Percentiles rank a stretch among this genome's conserved stretches.
Conservation (phyloP, 1,140 invertebrate genomes). For the Delia radicum region DNA sequence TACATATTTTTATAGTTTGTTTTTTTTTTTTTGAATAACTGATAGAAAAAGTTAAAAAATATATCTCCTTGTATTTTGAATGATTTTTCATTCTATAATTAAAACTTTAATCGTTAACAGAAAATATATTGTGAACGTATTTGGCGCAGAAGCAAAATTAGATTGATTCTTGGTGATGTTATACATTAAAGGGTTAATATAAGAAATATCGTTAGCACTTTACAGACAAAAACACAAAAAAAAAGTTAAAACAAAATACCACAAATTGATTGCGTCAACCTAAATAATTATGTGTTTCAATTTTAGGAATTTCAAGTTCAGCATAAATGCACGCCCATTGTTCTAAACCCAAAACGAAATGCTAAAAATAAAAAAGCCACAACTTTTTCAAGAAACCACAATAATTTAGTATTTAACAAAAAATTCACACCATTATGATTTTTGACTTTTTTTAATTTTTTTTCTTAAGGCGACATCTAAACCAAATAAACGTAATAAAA, state of each 20-base stretch:
- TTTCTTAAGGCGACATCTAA: background rate
- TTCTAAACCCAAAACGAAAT: background rate
- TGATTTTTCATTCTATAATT: no score
- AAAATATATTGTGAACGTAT: no score
- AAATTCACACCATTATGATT: background rate
- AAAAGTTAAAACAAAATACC: background rate
- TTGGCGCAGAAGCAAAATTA: no score
- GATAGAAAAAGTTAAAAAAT: no score
- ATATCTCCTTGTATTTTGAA: no score
- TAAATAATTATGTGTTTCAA: background rate
- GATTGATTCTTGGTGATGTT: no score
- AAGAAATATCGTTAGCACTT: background rate
- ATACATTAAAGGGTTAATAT: background rate
- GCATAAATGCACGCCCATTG: background rate
- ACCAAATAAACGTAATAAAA: background rate
- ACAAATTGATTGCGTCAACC: background rate
- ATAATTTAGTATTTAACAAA: background rate
- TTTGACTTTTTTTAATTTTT: background rate
- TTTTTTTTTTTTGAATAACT: no score
- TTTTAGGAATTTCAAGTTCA: background rate
- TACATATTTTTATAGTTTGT: no score
- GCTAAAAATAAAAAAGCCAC: background rate
- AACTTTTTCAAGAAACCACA: background rate
- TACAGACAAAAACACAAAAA: background rate
- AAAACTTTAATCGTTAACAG: no score